Conservation (phyloP, 2,797 vertebrate species). For the Cryptoblepharus egeriae region DNA sequence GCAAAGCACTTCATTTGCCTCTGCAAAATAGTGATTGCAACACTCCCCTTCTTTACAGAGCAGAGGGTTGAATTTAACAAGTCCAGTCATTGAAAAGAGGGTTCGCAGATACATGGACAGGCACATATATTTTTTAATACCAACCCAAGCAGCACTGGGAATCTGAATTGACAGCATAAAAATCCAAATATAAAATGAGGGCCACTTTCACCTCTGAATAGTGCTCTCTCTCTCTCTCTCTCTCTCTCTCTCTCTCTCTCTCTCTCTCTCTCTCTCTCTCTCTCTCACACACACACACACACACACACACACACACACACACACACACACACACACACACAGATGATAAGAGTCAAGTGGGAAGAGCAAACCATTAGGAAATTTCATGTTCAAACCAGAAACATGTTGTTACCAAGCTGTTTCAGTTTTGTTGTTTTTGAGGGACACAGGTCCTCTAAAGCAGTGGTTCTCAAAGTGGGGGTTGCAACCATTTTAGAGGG, state of each 20-base stretch:
- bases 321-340: no score
- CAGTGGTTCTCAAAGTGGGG: no score
- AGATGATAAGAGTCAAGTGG: background rate
- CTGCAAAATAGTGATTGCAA: background rate
- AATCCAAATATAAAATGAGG: background rate
- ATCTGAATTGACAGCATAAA: background rate
- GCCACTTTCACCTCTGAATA: background rate
- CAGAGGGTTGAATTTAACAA: background rate
- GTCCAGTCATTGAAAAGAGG: background rate
- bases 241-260: no score
- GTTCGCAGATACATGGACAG: background rate
- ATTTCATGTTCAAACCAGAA: background rate
- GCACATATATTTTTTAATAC: background rate
- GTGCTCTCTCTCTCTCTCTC: no score
- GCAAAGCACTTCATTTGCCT: background rate
- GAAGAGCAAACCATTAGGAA: background rate
- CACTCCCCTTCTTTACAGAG: no score
- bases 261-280: no score
- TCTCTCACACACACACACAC: no score
- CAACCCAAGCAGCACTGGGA: background rate
- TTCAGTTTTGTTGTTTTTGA: no score
- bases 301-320: no score
- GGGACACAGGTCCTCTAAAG: no score
- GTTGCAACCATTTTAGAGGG: no score
- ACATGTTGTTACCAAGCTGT: background rate